Evolutionary conservation across 2,888 invertebrate species (phyloP).

Genomic region (Oligia fasciuncula): DNA sequence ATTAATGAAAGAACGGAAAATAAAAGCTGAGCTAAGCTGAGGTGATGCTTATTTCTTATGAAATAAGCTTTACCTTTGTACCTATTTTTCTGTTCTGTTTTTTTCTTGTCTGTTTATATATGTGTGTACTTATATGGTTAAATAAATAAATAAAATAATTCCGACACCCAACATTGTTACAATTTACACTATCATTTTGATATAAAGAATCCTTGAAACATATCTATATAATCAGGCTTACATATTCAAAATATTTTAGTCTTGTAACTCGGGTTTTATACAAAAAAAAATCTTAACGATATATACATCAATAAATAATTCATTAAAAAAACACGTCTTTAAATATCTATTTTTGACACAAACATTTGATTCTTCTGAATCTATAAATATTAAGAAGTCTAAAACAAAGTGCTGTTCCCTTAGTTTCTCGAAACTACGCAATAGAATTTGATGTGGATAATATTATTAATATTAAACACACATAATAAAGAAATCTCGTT

Average conservation of each 20-base stretch:
- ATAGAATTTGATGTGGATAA: too few relatives aligned
- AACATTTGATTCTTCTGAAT: slow-evolving; percentile 1
- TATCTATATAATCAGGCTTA: background rate
- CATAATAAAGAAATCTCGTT: too few relatives aligned
- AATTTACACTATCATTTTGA: slow-evolving; percentile 1
- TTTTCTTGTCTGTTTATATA: too few relatives aligned
- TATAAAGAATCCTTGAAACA: background rate
- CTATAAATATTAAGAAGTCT: background rate
- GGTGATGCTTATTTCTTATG: too few relatives aligned
- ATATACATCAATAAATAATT: slow-evolving; percentile 28
- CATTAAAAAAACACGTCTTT: background rate
- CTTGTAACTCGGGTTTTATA: background rate
- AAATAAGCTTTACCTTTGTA: too few relatives aligned
- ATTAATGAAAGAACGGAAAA: background rate
- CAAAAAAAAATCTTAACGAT: background rate
- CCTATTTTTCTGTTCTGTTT: too few relatives aligned
- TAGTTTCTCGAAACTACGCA: background rate
- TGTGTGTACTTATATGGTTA: too few relatives aligned
- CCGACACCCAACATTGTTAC: background rate
- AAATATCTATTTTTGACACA: background rate
- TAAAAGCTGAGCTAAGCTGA: too few relatives aligned
- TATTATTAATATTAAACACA: too few relatives aligned
- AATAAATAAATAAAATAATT: background rate
- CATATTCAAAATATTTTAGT: background rate
- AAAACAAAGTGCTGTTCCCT: background rate